A percentile compares a stretch with the other conserved stretches of the same genome.
Evolutionary conservation across 2,113 vertebrate genomes (phyloP).

Genomic region (Epinephelus lanceolatus): DNA sequence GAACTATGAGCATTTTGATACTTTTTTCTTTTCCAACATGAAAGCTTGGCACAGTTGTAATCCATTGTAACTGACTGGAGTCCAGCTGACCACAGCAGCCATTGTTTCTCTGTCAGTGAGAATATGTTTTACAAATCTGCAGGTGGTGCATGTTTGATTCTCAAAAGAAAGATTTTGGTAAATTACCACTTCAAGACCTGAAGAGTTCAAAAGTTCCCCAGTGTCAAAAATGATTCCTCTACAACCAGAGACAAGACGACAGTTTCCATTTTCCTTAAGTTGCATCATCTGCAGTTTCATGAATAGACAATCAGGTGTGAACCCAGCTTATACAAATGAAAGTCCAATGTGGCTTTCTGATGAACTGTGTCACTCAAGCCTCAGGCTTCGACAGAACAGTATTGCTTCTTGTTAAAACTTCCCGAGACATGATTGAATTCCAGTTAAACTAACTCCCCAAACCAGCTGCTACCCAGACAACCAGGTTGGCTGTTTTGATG

Average conservation of each 20-base stretch:
- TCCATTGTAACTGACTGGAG: not conserved
- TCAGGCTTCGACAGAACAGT: conserved; percentile 9
- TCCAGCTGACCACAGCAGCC: not conserved
- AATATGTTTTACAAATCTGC: conserved; percentile 20
- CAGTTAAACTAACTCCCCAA: not conserved
- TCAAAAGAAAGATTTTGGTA: conserved; percentile 15
- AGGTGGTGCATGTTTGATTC: conserved; percentile 5
- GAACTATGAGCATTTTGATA: not conserved
- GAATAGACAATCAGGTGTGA: conserved; percentile 37
- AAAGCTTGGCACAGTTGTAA: not conserved
- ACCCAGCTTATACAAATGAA: conserved; percentile 18
- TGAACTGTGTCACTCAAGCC: conserved; percentile 6
- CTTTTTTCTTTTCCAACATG: not conserved
- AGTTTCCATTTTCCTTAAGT: conserved; percentile 50
- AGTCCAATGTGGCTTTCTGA: conserved; percentile 9
- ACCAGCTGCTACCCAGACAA: not conserved
- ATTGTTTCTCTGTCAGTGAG: not conserved
- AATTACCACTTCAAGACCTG: not conserved
- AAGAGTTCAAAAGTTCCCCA: conserved; percentile 33
- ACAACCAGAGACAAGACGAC: conserved; percentile 5
- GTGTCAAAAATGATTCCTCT: conserved; percentile 32
- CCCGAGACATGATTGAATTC: conserved; percentile 15
- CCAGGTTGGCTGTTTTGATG: not conserved
- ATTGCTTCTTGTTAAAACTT: not conserved
- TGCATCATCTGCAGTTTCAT: conserved; percentile 61